Percentiles rank a stretch among this genome's conserved stretches.
These are phyloP conservation scores for Brenthis daphne DNA, from an alignment of 2,888 invertebrate species.

Conservation along the genomic window DNA sequence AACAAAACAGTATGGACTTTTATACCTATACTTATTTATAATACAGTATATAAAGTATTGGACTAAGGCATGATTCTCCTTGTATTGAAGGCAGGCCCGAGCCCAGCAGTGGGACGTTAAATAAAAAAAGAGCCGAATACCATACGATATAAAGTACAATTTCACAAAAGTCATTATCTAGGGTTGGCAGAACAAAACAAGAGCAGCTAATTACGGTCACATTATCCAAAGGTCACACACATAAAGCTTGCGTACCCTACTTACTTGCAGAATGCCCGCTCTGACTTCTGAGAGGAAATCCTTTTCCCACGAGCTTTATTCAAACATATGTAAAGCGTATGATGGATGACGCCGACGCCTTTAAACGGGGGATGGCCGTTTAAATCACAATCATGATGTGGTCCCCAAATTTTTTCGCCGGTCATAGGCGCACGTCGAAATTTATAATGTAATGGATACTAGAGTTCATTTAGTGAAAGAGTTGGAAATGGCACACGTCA, in stretches of 20 bases:
- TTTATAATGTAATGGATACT: slow-evolving; percentile 78
- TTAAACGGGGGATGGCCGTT: slow-evolving; percentile 69
- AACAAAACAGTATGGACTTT: no score
- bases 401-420: slow-evolving; percentile 74
- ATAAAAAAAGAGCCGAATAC: no score
- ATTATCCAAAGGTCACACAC: slow-evolving; percentile 26
- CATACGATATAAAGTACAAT: neutral
- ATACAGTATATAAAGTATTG: no score
- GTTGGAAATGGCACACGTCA: slow-evolving; percentile 72
- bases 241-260: slow-evolving; percentile 55
- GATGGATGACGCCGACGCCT: slow-evolving; percentile 78
- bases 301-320: slow-evolving; percentile 83
- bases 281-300: slow-evolving; percentile 81
- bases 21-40: no score
- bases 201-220: slow-evolving; percentile 31
- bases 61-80: no score
- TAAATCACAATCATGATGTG: slow-evolving; percentile 75
- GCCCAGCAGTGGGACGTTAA: no score
- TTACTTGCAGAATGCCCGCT: slow-evolving; percentile 62
- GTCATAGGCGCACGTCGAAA: slow-evolving; percentile 70
- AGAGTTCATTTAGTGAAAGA: slow-evolving; percentile 58
- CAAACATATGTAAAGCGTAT: slow-evolving; percentile 84
- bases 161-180: neutral
- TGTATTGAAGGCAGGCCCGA: no score
- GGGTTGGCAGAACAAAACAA: slow-evolving; percentile 19